Evolutionary conservation across 2,888 invertebrate genomes (phyloP), one percentile per base, ranked within the genome.

Genomic region (Hedya salicella): DNA sequence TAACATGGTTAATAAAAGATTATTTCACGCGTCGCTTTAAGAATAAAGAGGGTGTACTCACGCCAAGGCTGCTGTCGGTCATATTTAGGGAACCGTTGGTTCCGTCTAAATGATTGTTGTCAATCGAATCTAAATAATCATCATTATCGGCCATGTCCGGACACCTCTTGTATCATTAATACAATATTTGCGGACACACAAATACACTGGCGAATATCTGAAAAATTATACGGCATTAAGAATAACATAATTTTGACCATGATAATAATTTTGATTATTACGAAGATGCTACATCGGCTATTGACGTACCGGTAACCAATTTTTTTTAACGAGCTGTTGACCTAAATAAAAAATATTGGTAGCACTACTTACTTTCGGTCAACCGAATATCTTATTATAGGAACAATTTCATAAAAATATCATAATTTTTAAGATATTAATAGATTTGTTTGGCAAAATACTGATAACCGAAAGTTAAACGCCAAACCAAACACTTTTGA

Each of bases 81-180:
- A 92, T 91, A 74, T 91, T 92, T 75, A 92, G 73, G 73, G 92
- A 93, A 75, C 94, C 94, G 89, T 94, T 94, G 69, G 94, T 92
- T 77, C 94, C 94, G 81, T 94, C 94, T 79, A 94, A 89, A 71
- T 91, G 91, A 87, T 91, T 91, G 83, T 89, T 91, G 76, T 91
- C 91, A 80, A 91, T 87, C 71, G 91, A 86, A 76, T 92, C 91
- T 82, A 90, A 85, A 89, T 89, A 91, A 79, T 92, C 92, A 80
- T 90, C 91, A 87, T 89, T 91, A 80, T 91, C 91, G 78, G 91
- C 91, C 91, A 91, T 91, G 79, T 84, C 86, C 82, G 82, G 81
- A 74, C 74, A 71, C 72, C 78, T 70, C 73, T 70, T 72, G 73
- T 81, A 77, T 74, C 85, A 86, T 87, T 73, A 83, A 86, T 78